A percentile compares a stretch with the other conserved stretches of the same genome.
Evolutionary conservation across 2,113 vertebrate genomes (phyloP).

Genomic region (Phrynosoma platyrhinos): DNA sequence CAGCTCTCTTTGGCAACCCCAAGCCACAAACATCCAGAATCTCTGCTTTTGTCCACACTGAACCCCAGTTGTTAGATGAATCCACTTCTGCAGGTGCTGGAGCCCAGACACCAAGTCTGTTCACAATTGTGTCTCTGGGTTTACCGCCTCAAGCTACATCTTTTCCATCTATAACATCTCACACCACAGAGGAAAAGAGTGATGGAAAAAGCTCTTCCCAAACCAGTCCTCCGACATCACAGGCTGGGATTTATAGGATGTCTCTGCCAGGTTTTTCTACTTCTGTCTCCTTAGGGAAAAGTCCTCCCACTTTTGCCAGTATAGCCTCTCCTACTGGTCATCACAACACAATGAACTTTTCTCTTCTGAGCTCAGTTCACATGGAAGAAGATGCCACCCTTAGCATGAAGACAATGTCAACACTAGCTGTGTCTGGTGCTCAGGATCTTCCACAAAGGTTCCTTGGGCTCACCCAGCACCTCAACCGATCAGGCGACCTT

Average conservation of each 20-base stretch:
- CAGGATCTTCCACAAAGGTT: neutral
- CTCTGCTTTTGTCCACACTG: neutral
- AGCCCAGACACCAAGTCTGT: neutral
- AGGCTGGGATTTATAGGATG: neutral
- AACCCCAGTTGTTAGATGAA: neutral
- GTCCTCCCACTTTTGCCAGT: neutral
- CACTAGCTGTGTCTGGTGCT: accelerated
- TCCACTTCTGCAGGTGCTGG: no score
- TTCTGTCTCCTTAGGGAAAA: neutral
- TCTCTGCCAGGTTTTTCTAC: neutral
- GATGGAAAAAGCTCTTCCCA: neutral
- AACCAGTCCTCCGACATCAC: neutral
- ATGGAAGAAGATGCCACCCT: neutral
- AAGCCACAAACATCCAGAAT: neutral
- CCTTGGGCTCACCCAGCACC: neutral
- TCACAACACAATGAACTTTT: neutral
- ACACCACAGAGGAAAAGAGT: neutral
- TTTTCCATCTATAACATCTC: no score
- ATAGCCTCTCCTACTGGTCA: neutral
- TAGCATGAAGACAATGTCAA: neutral
- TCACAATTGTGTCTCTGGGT: neutral
- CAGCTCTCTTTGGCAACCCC: neutral
- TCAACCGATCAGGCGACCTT: accelerated
- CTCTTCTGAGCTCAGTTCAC: neutral
- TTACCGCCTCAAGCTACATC: no score